Conservation (phyloP, 2,113 vertebrate species). For the Lagopus leucura region DNA sequence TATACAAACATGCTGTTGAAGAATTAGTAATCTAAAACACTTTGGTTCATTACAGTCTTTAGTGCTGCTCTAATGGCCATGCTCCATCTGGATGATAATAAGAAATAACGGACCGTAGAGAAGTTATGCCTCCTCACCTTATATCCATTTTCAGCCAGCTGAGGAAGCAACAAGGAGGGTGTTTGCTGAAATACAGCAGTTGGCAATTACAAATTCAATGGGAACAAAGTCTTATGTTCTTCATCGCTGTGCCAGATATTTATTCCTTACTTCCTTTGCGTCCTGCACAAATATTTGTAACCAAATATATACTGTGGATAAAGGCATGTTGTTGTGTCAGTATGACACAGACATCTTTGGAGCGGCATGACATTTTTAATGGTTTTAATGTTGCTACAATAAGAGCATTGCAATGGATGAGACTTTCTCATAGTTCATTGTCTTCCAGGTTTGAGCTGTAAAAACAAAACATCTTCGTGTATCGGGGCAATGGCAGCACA, state of each 20-base stretch:
- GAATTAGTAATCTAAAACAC: conserved; percentile 27
- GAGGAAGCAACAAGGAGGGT: background rate
- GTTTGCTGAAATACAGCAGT: conserved; percentile 9
- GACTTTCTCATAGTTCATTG: conserved; percentile 13
- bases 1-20: conserved; percentile 27
- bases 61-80: background rate
- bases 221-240: background rate
- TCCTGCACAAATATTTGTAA: background rate
- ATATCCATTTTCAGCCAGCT: conserved; percentile 48
- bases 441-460: conserved; percentile 5
- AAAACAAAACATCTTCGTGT: background rate
- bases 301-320: background rate
- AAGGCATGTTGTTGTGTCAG: background rate
- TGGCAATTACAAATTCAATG: background rate
- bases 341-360: conserved; percentile 4
- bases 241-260: background rate
- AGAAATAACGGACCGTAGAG: conserved; percentile 33
- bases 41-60: conserved; percentile 39
- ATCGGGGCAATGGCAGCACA: background rate
- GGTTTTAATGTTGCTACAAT: conserved; percentile 24
- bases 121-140: conserved; percentile 37
- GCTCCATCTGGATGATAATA: conserved; percentile 47
- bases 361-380: background rate
- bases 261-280: background rate
- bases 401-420: background rate